Conservation (phyloP, 1,140 invertebrate species). For the Temnothorax curvispinosus region DNA sequence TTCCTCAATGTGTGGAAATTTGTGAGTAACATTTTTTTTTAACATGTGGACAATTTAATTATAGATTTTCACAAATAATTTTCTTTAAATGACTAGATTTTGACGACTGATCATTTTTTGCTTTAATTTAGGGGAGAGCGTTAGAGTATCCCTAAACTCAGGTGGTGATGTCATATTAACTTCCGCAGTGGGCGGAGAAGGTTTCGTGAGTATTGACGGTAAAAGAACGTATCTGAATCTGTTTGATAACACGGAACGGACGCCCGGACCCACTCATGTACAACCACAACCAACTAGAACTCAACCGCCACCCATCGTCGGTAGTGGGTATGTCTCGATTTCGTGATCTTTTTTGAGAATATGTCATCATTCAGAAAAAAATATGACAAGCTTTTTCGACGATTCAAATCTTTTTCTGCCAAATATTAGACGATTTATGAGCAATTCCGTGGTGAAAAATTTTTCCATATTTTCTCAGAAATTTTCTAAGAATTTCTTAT, state of each 20-base stretch:
- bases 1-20: neutral
- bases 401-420: neutral
- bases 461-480: too few relatives aligned
- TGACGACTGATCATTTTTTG: neutral
- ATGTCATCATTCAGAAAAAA: neutral
- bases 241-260: conserved; percentile 87
- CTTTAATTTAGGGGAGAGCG: conserved; percentile 71
- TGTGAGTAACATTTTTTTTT: neutral
- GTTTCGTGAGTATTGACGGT: conserved; percentile 97
- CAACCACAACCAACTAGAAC: conserved; percentile 80
- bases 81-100: neutral
- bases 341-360: neutral
- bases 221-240: conserved; percentile 95
- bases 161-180: conserved; percentile 90
- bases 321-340: conserved; percentile 85
- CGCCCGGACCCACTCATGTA: conserved; percentile 54
- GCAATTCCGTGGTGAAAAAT: neutral
- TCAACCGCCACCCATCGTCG: conserved; percentile 77
- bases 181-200: conserved; percentile 91
- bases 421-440: neutral
- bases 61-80: neutral
- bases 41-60: neutral
- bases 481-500: too few relatives aligned
- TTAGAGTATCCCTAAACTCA: conserved; percentile 83
- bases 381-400: neutral